These are phyloP conservation scores for Myodes glareolus DNA, from an alignment of 2,113 vertebrate genomes.

Conservation along the genomic window DNA sequence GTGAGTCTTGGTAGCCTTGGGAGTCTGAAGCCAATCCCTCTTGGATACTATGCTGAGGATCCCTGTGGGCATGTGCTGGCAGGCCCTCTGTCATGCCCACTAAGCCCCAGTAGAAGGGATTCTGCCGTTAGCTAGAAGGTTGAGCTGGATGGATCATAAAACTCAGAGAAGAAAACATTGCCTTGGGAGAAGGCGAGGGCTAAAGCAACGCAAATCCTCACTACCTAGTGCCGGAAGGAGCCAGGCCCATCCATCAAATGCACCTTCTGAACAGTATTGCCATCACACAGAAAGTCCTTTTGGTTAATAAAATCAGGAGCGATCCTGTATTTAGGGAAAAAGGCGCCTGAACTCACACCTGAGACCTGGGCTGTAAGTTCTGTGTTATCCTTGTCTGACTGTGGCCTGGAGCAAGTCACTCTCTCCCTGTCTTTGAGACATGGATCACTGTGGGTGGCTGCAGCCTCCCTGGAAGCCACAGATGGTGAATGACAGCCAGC, in stretches of 20 bases:
- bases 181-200: too few relatives aligned
- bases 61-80: fast-evolving
- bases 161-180: background rate
- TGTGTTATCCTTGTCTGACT: too few relatives aligned
- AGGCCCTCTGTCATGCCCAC: fast-evolving
- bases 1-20: background rate
- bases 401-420: background rate
- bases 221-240: fast-evolving
- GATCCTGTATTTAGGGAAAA: fast-evolving
- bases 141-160: background rate
- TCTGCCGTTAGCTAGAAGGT: fast-evolving
- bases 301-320: background rate
- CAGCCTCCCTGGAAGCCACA: background rate
- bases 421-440: background rate
- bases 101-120: background rate
- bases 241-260: fast-evolving
- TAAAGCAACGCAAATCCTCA: too few relatives aligned
- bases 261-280: fast-evolving
- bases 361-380: background rate
- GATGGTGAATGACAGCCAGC: background rate
- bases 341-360: fast-evolving
- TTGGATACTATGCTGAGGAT: too few relatives aligned
- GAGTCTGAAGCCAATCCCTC: background rate
- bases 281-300: fast-evolving
- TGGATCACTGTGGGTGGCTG: background rate